These are phyloP conservation scores for Aspidiotus destructor DNA, from an alignment of 2,888 invertebrate genomes.

Conservation along the genomic window DNA sequence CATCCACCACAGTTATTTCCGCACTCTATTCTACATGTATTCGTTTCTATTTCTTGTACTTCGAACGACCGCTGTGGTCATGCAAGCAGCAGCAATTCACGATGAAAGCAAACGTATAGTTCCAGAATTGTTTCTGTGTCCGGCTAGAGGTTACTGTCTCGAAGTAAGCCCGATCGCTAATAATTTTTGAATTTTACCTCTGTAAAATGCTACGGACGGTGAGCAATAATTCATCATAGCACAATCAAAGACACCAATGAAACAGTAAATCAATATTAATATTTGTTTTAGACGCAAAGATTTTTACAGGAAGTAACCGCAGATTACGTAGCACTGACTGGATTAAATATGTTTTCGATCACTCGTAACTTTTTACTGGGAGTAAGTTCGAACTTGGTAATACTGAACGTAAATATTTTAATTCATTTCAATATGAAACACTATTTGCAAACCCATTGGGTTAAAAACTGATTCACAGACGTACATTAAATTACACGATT, in stretches of 20 bases:
- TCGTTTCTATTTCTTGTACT: slow-evolving; percentile 55
- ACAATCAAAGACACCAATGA: too few species aligned
- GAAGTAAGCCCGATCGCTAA: slow-evolving; percentile 45
- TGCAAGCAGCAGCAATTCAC: slow-evolving; percentile 53
- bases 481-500: neutral
- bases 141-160: slow-evolving; percentile 51
- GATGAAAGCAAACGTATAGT: slow-evolving; percentile 50
- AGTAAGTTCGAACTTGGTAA: slow-evolving; percentile 35
- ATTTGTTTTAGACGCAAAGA: slow-evolving; percentile 37
- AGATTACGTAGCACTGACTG: slow-evolving; percentile 38
- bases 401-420: neutral
- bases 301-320: slow-evolving; percentile 39
- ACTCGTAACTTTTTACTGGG: slow-evolving; percentile 39
- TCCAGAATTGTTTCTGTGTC: slow-evolving; percentile 52
- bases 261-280: neutral
- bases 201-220: too few species aligned
- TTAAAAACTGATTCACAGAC: neutral
- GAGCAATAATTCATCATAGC: too few species aligned
- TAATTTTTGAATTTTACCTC: too few species aligned
- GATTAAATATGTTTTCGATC: slow-evolving; percentile 39
- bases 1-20: slow-evolving; percentile 39
- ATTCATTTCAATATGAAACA: neutral
- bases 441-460: neutral
- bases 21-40: slow-evolving; percentile 54
- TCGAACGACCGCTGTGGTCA: slow-evolving; percentile 53